Base-by-base conservation (phyloP, 2,888 invertebrate genomes). In the Cosmorhoe ocellata region DNA sequence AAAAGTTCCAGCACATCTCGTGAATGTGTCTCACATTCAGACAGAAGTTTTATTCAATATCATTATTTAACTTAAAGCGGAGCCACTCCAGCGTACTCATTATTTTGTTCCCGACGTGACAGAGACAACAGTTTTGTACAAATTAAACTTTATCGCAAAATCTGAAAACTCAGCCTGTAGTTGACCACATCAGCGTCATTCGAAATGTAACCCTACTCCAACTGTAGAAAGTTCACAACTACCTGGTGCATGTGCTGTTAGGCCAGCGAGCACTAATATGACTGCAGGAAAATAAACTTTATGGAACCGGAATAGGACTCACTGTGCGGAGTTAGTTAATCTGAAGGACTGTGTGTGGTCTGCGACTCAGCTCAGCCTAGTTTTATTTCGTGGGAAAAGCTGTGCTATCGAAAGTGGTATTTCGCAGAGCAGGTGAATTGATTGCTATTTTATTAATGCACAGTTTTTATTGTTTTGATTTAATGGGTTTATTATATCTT, bases 371-470 rank as follows among this genome's bases (percentile, higher is more conserved):
- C 32, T 40, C 54, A 56, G 44, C 56, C 61, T 63, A 65, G 63
- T 62, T 67, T 60, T 61, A 61, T 60, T 64, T 61, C 56, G 59
- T 71, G 56, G 44, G 59, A 62, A 56, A 49, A 47, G 51, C 56
- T 51, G n/a, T n/a, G 50, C 46, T 55, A 45, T 51, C 47, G 45
- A 49, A 49, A 42, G 33, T 12, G 49, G 38, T 56, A 62, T 58
- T 64, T 56, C 38, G 61, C 61, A 56, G 64, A 64, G 6, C 69
- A 63, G 58, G 59, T 70, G 63, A 63, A 62, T 66, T 61, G 61
- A 56, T 43, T 52, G 56, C 52, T 61, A 50, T 51, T 46, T 14
- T 38, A 30, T 61, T 52, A 58, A 58, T 39, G 31, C 12, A 41
- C 14, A 10, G 43, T 24, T 24, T 36, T 24, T 36, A 24, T 8